Evolutionary conservation across 2,797 vertebrate genomes (phyloP).

Genomic region (Chromis chromis): DNA sequence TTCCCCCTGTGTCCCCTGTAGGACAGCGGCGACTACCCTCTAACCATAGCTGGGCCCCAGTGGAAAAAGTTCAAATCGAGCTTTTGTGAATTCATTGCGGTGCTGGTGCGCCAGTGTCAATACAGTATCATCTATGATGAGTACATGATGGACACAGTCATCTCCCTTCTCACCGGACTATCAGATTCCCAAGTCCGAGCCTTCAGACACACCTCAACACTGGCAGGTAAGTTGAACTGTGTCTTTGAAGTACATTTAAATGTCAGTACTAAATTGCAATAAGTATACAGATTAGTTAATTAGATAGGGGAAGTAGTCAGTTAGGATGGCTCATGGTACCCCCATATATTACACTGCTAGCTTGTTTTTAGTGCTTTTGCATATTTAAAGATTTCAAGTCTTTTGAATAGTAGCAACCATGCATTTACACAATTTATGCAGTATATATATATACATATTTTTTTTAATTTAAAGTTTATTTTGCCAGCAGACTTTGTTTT

Average conservation of each 20-base stretch:
- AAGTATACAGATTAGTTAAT: neutral
- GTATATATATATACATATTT: too few relatives aligned
- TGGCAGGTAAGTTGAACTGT: slow-evolving; percentile 88
- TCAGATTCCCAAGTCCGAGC: slow-evolving; percentile 99
- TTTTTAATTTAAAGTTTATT: too few relatives aligned
- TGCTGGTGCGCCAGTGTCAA: slow-evolving; percentile 97
- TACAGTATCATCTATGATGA: slow-evolving; percentile 99
- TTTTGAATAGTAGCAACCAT: neutral
- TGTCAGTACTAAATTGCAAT: slow-evolving; percentile 20
- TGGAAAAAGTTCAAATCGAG: slow-evolving; percentile 99
- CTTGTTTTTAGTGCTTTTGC: neutral
- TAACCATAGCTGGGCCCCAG: slow-evolving; percentile 98
- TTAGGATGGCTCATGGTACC: neutral
- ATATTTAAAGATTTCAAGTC: neutral
- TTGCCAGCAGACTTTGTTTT: neutral
- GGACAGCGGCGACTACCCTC: slow-evolving; percentile 98
- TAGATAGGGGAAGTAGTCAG: neutral
- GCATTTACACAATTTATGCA: neutral
- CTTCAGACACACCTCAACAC: slow-evolving; percentile 98
- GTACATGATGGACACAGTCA: slow-evolving; percentile 99
- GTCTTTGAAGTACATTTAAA: slow-evolving; percentile 14
- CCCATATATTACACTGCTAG: neutral
- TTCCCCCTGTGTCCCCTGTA: slow-evolving; percentile 71
- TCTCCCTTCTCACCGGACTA: slow-evolving; percentile 97
- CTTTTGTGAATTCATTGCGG: slow-evolving; percentile 99